Percentiles rank a stretch among this genome's conserved stretches.
Evolutionary conservation across 1,140 invertebrate genomes (phyloP).

Genomic region (Drosophila hydei): DNA sequence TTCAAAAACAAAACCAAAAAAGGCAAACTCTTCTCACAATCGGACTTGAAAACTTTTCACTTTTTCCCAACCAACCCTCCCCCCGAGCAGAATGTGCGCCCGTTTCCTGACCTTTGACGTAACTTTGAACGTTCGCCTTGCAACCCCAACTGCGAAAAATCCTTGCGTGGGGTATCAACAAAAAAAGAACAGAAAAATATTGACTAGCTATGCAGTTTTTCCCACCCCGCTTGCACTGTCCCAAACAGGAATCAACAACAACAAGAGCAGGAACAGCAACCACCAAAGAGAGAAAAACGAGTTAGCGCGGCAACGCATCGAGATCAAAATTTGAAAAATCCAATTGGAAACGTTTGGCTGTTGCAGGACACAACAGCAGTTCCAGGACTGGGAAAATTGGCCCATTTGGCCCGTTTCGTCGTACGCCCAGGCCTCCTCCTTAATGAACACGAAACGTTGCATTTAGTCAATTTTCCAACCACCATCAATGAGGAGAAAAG

Average conservation of each 20-base stretch:
- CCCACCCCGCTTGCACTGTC: constrained; percentile 54
- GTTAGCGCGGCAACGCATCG: constrained; percentile 29
- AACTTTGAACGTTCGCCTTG: constrained; percentile 33
- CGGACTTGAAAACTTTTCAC: constrained; percentile 47
- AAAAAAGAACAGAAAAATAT: constrained; percentile 19
- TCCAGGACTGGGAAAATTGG: constrained; percentile 57
- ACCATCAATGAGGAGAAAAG: constrained; percentile 43
- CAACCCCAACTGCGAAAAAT: constrained; percentile 39
- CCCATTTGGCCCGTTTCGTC: constrained; percentile 48
- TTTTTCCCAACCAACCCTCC: constrained; percentile 17
- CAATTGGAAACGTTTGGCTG: constrained; percentile 52
- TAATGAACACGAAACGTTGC: constrained; percentile 68
- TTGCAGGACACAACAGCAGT: constrained; percentile 7
- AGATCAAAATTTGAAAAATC: constrained; percentile 58
- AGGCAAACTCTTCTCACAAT: constrained; percentile 24
- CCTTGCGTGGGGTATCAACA: constrained; percentile 36
- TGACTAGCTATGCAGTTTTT: constrained; percentile 54
- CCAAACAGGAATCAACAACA: constrained; percentile 62
- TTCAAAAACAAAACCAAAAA: constrained; percentile 4
- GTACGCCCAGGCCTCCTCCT: constrained; percentile 13
- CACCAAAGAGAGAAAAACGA: constrained; percentile 29
- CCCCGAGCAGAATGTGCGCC: constrained; percentile 10
- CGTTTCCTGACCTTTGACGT: constrained; percentile 52
- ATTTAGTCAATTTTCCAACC: constrained; percentile 76
- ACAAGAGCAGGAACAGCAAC: constrained; percentile 58